Conservation (phyloP, 2,888 invertebrate genomes). For the Netelia melanura region DNA sequence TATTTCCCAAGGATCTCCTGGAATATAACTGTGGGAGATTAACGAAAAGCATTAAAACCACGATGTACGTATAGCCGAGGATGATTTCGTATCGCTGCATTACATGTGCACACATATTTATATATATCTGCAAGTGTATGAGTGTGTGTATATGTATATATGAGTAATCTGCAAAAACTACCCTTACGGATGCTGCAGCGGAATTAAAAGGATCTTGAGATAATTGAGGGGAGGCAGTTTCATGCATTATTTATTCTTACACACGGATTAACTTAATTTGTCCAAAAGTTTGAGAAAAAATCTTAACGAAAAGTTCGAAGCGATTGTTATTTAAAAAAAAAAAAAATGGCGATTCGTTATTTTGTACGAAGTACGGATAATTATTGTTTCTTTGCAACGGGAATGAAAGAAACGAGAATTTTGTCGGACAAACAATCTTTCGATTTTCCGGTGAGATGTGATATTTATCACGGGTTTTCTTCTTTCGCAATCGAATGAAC, state of each 20-base stretch:
- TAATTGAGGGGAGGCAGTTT: conserved; percentile 26
- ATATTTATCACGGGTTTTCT: background rate
- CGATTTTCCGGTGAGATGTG: too few relatives aligned
- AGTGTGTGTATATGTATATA: background rate
- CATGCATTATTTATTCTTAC: conserved; percentile 16
- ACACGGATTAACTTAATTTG: background rate
- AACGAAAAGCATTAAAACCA: conserved; percentile 54
- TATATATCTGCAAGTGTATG: background rate
- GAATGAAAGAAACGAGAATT: background rate
- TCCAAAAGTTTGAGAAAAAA: background rate
- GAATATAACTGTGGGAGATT: conserved; percentile 62
- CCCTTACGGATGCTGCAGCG: conserved; percentile 13
- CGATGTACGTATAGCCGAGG: conserved; percentile 20
- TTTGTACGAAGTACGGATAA: background rate
- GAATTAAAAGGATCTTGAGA: conserved; percentile 58
- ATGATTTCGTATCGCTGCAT: conserved; percentile 46
- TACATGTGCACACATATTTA: background rate
- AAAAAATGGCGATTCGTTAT: background rate
- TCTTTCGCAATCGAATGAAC: background rate
- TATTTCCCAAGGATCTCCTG: conserved; percentile 26
- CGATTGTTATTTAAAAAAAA: background rate
- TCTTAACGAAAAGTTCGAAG: background rate
- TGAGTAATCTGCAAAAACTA: conserved; percentile 16
- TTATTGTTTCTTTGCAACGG: too few relatives aligned
- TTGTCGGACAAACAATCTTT: conserved; percentile 8